Evolutionary conservation across 2,888 invertebrate species (phyloP).

Genomic region (Athetis lepigone): DNA sequence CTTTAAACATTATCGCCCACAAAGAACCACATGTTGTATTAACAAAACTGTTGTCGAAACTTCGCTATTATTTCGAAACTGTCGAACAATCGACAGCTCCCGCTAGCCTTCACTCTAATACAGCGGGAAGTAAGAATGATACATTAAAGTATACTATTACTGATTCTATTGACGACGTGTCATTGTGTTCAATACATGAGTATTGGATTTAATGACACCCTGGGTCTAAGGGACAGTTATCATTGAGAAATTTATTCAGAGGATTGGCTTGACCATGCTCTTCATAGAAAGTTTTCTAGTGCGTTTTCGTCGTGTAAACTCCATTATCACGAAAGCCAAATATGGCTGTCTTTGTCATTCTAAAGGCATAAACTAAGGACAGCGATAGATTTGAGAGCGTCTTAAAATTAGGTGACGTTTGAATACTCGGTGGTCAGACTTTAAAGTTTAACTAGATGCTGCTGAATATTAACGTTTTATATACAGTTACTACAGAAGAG

Average conservation of each 20-base stretch:
- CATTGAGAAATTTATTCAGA: constrained; percentile 15
- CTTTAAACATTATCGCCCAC: too few relatives aligned
- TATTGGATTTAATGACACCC: constrained; percentile 40
- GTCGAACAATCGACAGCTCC: constrained; percentile 42
- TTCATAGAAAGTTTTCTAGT: neutral
- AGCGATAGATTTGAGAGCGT: too few relatives aligned
- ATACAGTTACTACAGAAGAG: too few relatives aligned
- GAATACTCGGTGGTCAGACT: too few relatives aligned
- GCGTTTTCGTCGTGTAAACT: too few relatives aligned
- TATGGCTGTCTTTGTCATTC: too few relatives aligned
- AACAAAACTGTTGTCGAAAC: neutral
- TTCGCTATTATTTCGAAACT: constrained; percentile 1
- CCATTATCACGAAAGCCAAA: too few relatives aligned
- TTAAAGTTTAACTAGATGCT: too few relatives aligned
- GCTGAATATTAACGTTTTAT: too few relatives aligned
- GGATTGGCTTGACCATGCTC: neutral
- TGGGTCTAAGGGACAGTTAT: constrained; percentile 15
- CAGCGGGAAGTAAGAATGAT: constrained; percentile 71
- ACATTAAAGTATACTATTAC: constrained; percentile 68
- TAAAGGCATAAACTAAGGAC: too few relatives aligned
- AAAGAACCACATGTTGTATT: too few relatives aligned
- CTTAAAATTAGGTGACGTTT: too few relatives aligned
- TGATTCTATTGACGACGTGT: constrained; percentile 70
- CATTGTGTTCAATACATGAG: constrained; percentile 57
- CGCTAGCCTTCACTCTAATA: constrained; percentile 57